Percentiles rank a stretch among this genome's conserved stretches.
Evolutionary conservation across 2,113 vertebrate species (phyloP).

Genomic region (Aegithalos caudatus): DNA sequence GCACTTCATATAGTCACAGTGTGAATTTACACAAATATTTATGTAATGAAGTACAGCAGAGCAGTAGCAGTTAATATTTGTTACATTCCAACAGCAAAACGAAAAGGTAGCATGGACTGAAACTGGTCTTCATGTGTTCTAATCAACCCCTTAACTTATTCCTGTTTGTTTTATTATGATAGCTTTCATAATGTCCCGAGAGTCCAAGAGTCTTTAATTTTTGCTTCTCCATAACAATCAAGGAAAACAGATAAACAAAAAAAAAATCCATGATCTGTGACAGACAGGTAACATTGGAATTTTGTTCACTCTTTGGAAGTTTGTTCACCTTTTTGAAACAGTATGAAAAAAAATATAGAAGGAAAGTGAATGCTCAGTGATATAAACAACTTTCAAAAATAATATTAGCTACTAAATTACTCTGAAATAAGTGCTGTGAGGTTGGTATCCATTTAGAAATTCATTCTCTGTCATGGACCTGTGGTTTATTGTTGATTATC

Average conservation of each 20-base stretch:
- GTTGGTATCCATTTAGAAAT: background rate
- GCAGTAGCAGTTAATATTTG: constrained; percentile 60
- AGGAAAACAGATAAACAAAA: background rate
- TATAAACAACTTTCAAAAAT: background rate
- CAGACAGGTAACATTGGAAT: background rate
- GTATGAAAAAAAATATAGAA: background rate
- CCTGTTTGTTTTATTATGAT: background rate
- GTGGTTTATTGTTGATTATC: background rate
- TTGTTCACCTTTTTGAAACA: background rate
- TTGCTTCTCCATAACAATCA: background rate
- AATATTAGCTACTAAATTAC: background rate
- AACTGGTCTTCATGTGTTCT: background rate
- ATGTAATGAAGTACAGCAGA: constrained; percentile 33
- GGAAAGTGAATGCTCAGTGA: background rate
- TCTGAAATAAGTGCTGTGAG: background rate
- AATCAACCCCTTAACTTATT: background rate
- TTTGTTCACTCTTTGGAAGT: background rate
- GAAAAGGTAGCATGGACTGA: constrained; percentile 27
- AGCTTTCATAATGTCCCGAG: background rate
- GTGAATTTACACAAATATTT: constrained; percentile 63
- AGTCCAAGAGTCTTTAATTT: background rate
- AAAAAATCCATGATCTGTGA: background rate
- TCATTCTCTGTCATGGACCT: background rate
- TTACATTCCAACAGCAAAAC: constrained; percentile 35
- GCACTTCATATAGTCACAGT: constrained; percentile 43